Conservation (phyloP, 2,888 invertebrate genomes). For the Ochropacha duplaris region DNA sequence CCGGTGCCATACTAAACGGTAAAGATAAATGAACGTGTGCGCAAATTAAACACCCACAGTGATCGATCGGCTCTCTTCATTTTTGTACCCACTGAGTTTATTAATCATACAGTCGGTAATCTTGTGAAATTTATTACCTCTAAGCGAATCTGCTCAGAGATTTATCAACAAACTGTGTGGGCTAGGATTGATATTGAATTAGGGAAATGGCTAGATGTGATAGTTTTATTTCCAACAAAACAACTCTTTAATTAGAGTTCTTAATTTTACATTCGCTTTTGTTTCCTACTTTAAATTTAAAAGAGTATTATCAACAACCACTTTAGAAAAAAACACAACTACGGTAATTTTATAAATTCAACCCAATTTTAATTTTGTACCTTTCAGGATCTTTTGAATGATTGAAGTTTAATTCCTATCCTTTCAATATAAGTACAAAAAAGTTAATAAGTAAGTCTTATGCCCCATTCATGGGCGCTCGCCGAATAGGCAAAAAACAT, state of each 20-base stretch:
- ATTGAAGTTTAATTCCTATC: too few species aligned
- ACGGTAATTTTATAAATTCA: too few species aligned
- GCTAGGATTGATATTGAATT: conserved; percentile 39
- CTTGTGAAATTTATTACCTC: conserved; percentile 81
- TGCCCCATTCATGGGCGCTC: too few species aligned
- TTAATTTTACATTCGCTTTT: not conserved
- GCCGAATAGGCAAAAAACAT: too few species aligned
- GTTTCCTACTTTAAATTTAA: too few species aligned
- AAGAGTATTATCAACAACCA: too few species aligned
- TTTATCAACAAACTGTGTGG: conserved; percentile 81
- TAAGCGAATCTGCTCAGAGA: conserved; percentile 77
- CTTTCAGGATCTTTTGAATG: too few species aligned
- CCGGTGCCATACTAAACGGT: conserved; percentile 57
- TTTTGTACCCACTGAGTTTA: conserved; percentile 70
- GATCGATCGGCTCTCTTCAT: conserved; percentile 78
- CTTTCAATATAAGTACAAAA: too few species aligned
- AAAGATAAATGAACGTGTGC: conserved; percentile 70
- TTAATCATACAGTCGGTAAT: conserved; percentile 76
- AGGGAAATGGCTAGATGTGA: conserved; percentile 27
- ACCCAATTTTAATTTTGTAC: too few species aligned
- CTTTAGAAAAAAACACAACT: too few species aligned
- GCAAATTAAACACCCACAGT: conserved; percentile 81
- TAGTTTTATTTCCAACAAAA: conserved; percentile 1
- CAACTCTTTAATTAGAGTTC: not conserved
- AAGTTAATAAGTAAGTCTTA: too few species aligned